Percentiles rank a stretch among this genome's conserved stretches.
Conservation (phyloP, 2,888 invertebrate genomes). For the Chymomyza amoena region DNA sequence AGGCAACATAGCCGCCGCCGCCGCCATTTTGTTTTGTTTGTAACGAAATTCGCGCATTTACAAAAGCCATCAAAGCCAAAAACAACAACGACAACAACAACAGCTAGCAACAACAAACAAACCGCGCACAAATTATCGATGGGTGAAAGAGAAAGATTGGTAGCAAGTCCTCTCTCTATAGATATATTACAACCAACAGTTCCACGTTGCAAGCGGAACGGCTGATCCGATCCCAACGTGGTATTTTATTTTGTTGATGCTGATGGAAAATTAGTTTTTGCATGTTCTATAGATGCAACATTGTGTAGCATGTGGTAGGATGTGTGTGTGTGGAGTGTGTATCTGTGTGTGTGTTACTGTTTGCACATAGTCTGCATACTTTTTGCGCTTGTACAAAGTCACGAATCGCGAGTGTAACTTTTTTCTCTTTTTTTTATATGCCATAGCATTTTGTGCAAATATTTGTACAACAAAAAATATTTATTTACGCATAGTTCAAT, state of each 20-base stretch:
- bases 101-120: conserved; percentile 3
- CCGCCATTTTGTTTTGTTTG: conserved; percentile 67
- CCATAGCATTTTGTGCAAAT: conserved; percentile 33
- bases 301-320: conserved; percentile 17
- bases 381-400: conserved; percentile 66
- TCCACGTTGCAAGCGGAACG: not conserved
- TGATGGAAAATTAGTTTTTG: conserved; percentile 69
- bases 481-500: conserved; percentile 30
- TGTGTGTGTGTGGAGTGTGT: conserved; percentile 15
- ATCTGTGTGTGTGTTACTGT: conserved; percentile 45
- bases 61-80: conserved; percentile 48
- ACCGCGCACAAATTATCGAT: conserved; percentile 63
- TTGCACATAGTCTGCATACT: conserved; percentile 72
- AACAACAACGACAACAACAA: conserved; percentile 5
- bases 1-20: conserved; percentile 40
- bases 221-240: conserved; percentile 20
- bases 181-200: not conserved
- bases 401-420: conserved; percentile 48
- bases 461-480: conserved; percentile 39
- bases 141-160: conserved; percentile 31
- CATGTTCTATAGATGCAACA: conserved; percentile 55
- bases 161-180: conserved; percentile 5
- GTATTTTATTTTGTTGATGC: conserved; percentile 61
- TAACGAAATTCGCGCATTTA: conserved; percentile 68
- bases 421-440: conserved; percentile 17